Base-by-base conservation (phyloP, 2,797 vertebrate species). In the Delichon dasypus region DNA sequence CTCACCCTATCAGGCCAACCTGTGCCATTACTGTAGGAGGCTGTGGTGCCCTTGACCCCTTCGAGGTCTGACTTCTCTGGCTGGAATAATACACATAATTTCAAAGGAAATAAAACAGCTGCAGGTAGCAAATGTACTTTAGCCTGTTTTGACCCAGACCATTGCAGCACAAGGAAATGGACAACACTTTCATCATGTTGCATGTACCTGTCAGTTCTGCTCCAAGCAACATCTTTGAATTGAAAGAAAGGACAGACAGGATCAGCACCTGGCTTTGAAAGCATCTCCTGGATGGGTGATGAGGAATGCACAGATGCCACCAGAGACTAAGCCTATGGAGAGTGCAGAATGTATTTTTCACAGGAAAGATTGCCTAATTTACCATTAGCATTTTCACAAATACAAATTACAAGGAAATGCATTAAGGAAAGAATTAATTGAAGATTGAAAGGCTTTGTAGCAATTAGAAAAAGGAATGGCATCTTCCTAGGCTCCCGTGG, bases 351-450 rank as follows among this genome's bases (percentile, higher is more conserved):
- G 42, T 66, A 26, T 84, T 91, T 94, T 82, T 53, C 80, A 87
- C 74, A 89, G 74, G 74, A 95, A 95, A 82, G 71, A 80, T 42
- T 67, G 38, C 89, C 55, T 87, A 57, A 90, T 91, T 94, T 89
- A 67, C 45, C 27, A 68, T 40, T 85, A 88, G 45, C 82, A 78
- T 88, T 73, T 81, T 88, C 78, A 85, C 58, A 91, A 91, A 81
- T 21, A 88, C 20, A 92, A 85, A 94, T 77, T 83, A 94, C 29
- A 81, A 91, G 91, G 89, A 94, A 91, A 95, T 81, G 60, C 80
- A 90, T 93, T 85, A 84, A 96, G 86, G 84, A 94, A 95, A 93
- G 55, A 95, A 95, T 95, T 95, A 96, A 95, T 96, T 88, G n/a
- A n/a, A 93, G 50, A 87, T 85, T 80, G 90, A 95, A 92, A 89